These are phyloP conservation scores for Campaea margaritaria DNA, from an alignment of 2,888 invertebrate species.

Conservation along the genomic window DNA sequence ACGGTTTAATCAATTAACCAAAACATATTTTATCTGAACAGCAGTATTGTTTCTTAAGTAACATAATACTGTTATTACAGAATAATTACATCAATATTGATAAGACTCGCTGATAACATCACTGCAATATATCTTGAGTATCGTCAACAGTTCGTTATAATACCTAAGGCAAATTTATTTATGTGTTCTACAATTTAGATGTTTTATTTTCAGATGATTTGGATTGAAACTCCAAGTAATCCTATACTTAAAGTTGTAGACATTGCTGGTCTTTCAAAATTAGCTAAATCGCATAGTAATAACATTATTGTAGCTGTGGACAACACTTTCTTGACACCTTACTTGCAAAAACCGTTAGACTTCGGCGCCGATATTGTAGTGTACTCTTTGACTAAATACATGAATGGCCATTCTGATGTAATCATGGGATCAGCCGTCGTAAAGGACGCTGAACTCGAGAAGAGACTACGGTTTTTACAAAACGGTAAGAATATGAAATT, in stretches of 20 bases:
- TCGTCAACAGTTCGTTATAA: no score
- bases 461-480: conserved; percentile 93
- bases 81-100: conserved; percentile 37
- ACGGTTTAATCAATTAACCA: conserved; percentile 38
- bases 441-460: conserved; percentile 89
- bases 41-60: conserved; percentile 29
- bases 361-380: conserved; percentile 96
- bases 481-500: no score
- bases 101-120: conserved; percentile 37
- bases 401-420: conserved; percentile 99
- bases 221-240: conserved; percentile 99
- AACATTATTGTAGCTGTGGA: conserved; percentile 92
- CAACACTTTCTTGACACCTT: conserved; percentile 97
- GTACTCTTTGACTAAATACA: conserved; percentile 98
- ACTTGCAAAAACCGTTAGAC: conserved; percentile 95
- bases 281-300: conserved; percentile 81
- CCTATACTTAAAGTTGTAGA: conserved; percentile 96
- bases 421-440: conserved; percentile 96
- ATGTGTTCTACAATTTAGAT: background rate
- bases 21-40: conserved; percentile 49
- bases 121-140: conserved; percentile 9
- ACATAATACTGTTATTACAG: conserved; percentile 30
- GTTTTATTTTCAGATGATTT: conserved; percentile 88
- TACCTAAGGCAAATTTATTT: no score
- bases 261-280: conserved; percentile 88